These are phyloP conservation scores for Ophioninae sp. DNA, from an alignment of 2,888 invertebrate genomes.

Conservation along the genomic window DNA sequence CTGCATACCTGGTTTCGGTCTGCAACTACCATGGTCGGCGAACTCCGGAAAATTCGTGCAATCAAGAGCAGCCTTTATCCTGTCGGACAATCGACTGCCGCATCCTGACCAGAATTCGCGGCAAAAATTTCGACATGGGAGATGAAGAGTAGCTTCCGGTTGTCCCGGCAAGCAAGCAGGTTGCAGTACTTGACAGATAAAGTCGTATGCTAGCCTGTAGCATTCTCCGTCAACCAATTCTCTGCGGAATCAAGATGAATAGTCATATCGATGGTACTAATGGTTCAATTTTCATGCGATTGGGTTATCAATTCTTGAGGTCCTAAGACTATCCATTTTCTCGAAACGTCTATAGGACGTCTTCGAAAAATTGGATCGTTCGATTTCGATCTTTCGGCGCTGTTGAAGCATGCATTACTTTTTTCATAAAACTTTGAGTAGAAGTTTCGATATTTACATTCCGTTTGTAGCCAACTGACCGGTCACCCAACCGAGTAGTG, in stretches of 20 bases:
- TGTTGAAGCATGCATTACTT: no score
- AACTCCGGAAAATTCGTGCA: slow-evolving; percentile 91
- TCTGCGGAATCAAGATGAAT: slow-evolving; percentile 77
- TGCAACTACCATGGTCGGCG: slow-evolving; percentile 88
- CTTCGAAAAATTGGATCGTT: no score
- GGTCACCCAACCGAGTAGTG: no score
- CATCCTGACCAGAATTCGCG: slow-evolving; percentile 92
- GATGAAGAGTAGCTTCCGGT: slow-evolving; percentile 83
- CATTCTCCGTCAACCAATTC: slow-evolving; percentile 96
- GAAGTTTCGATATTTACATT: no score
- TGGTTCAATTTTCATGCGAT: not conserved
- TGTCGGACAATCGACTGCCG: slow-evolving; percentile 87
- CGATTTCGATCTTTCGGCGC: no score
- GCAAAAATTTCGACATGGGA: slow-evolving; percentile 93
- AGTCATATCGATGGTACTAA: not conserved
- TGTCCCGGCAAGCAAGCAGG: slow-evolving; percentile 85
- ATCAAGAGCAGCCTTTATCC: slow-evolving; percentile 88
- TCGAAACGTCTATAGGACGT: no score
- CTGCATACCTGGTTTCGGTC: slow-evolving; percentile 87
- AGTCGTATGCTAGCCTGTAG: slow-evolving; percentile 93
- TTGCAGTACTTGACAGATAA: slow-evolving; percentile 93
- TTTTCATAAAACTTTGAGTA: no score
- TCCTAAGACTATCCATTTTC: no score
- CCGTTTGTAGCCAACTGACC: not conserved
- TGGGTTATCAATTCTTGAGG: not conserved